Evolutionary conservation across 2,797 vertebrate genomes (phyloP), one percentile per base, ranked within the genome.

Genomic region (Eleutherodactylus coqui): DNA sequence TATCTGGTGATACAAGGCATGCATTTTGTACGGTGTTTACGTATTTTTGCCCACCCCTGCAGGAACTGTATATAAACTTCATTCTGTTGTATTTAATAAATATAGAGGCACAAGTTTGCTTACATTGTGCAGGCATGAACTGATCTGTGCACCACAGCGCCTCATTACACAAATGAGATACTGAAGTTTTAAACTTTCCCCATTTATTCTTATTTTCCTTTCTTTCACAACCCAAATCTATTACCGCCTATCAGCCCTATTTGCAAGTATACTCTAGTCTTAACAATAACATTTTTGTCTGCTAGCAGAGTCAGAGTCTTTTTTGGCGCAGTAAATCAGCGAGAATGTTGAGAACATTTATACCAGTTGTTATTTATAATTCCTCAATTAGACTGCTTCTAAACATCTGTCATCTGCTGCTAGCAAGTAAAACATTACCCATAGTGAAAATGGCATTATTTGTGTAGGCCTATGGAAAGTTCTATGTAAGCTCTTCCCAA

Each of bases 361-460:
- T 80, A 17, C 32, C 78, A 80, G 78, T 80, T 79, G 36, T 83
- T 84, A 84, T 73, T 67, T 77, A 84, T 67, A 84, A 64, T 49
- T 62, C 32, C 29, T 78, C 58, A 53, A 84, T 69, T 67, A 69
- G 58, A 84, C 53, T 84, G 43, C 78, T 53, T 75, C 38, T 53
- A 84, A 69, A 69, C 43, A 62, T 84, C 41, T 77, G 82, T 75
- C 82, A 83, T 62, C 53, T 34, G 81, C 67, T 58, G 41, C 60
- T 70, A 51, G 51, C 81, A 45, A 75, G 53, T 47, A 60, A 75
- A 60, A 62, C 38, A 43, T 75, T 62, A 45, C 27, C 51, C 70
- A 34, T 13, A 11, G 53, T 75, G 27, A 75, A 58, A 62, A 83
- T 75, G 38, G 82, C 69, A 60, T 47, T 32, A 43, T 47, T 58